Conservation (phyloP, 1,140 invertebrate genomes). For the Dinoponera quadriceps region DNA sequence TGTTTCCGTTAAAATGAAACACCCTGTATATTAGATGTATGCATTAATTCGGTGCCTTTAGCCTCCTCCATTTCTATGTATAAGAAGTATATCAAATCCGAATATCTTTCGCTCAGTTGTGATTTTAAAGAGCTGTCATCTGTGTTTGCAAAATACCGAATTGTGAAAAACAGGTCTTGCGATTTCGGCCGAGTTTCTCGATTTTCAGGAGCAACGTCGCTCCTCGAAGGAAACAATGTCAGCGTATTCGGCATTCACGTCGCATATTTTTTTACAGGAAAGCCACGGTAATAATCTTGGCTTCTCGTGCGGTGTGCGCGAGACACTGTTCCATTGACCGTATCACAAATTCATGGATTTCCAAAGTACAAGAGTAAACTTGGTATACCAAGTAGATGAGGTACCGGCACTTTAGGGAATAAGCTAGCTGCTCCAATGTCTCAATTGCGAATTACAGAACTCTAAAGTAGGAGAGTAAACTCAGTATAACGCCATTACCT, state of each 20-base stretch:
- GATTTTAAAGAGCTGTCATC: too few species aligned
- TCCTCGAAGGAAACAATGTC: background rate
- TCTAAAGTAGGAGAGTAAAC: slow-evolving; percentile 61
- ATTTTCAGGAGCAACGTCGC: background rate
- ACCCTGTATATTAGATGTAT: too few species aligned
- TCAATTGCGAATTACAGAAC: slow-evolving; percentile 61
- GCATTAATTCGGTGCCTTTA: too few species aligned
- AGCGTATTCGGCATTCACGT: background rate
- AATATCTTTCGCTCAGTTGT: too few species aligned
- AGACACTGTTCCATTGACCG: slow-evolving; percentile 41
- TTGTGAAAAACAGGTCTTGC: too few species aligned
- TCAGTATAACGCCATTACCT: slow-evolving; percentile 54
- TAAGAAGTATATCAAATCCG: too few species aligned
- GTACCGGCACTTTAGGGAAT: slow-evolving; percentile 58
- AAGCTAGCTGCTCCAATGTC: slow-evolving; percentile 48
- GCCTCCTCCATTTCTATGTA: too few species aligned
- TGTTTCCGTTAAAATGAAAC: too few species aligned
- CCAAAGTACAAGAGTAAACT: slow-evolving; percentile 62
- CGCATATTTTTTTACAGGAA: background rate
- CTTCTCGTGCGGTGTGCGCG: background rate
- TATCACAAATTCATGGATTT: slow-evolving; percentile 63
- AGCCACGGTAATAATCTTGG: slow-evolving; percentile 1
- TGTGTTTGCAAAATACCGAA: too few species aligned
- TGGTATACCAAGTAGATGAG: slow-evolving; percentile 49
- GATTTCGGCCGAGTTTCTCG: background rate